A percentile compares a stretch with the other conserved stretches of the same genome.
Conservation (phyloP, 64 coral and sea anemone genomes). For the Actinia tenebrosa region DNA sequence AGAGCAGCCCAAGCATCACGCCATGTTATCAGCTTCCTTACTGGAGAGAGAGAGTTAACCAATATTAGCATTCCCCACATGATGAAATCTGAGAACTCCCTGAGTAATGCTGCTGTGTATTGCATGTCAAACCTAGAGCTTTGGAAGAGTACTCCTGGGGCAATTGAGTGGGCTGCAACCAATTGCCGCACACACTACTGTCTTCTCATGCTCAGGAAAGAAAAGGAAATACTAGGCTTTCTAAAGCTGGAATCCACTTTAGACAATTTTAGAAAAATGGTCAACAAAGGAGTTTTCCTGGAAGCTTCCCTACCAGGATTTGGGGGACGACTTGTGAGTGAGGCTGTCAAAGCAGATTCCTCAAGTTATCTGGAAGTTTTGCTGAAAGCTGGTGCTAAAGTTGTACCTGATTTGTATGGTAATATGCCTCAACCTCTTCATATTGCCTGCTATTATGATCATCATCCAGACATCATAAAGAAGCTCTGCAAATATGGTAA, state of each 20-base stretch:
- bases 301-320: constrained; percentile 30
- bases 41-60: constrained; percentile 61
- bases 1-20: constrained; percentile 67
- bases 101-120: constrained; percentile 65
- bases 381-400: constrained; percentile 67
- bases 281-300: constrained; percentile 59
- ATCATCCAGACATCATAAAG: constrained; percentile 57
- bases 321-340: constrained; percentile 52
- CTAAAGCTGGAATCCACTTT: constrained; percentile 35
- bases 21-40: constrained; percentile 51
- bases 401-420: constrained; percentile 6
- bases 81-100: constrained; percentile 58
- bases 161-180: constrained; percentile 62
- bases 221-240: constrained; percentile 26
- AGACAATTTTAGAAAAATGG: constrained; percentile 28
- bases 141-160: constrained; percentile 72
- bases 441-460: constrained; percentile 81
- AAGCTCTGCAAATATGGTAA: constrained; percentile 75
- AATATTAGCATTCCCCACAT: constrained; percentile 46
- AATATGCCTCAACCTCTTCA: constrained; percentile 70
- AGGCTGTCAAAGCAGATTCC: constrained; percentile 44
- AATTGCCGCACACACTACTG: constrained; percentile 71
- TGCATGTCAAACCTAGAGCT: constrained; percentile 78
- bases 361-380: constrained; percentile 42
- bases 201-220: constrained; percentile 50